Percentiles rank a stretch among this genome's conserved stretches.
phyloP scores from a whole-genome alignment of 2,797 vertebrate species.

The Amblyopsis hoosieri region DNA sequence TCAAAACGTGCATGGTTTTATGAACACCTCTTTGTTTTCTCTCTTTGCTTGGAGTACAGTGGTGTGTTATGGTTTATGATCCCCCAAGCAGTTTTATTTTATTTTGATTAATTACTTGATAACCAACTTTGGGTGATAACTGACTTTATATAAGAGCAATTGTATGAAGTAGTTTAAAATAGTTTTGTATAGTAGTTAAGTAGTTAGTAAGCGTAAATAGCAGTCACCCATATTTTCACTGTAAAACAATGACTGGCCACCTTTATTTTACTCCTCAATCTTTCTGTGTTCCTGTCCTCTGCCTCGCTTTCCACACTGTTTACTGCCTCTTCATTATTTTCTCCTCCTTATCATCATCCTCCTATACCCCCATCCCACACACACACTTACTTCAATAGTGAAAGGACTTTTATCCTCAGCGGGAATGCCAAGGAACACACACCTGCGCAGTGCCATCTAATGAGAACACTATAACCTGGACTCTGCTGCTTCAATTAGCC shows the following conservation, averaged over 20 bases:
- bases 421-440: conserved; percentile 60
- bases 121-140: too few relatives aligned
- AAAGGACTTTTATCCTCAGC: conserved; percentile 46
- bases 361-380: conserved; percentile 25
- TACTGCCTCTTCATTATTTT: background rate
- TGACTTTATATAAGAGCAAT: too few relatives aligned
- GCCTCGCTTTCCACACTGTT: background rate
- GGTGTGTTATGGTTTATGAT: too few relatives aligned
- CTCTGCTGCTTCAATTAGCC: conserved; percentile 73
- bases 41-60: background rate
- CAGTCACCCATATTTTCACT: too few relatives aligned
- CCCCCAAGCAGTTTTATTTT: too few relatives aligned
- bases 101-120: too few relatives aligned
- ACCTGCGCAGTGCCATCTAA: conserved; percentile 65
- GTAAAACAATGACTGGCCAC: too few relatives aligned
- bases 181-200: too few relatives aligned
- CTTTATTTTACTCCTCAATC: too few relatives aligned
- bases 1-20: background rate
- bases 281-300: background rate
- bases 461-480: conserved; percentile 70
- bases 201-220: too few relatives aligned
- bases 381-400: conserved; percentile 49
- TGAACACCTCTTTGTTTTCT: background rate
- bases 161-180: too few relatives aligned
- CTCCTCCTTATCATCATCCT: background rate